phyloP scores from a whole-genome alignment of 2,797 vertebrate genomes.

The Sphaeramia orbicularis region DNA sequence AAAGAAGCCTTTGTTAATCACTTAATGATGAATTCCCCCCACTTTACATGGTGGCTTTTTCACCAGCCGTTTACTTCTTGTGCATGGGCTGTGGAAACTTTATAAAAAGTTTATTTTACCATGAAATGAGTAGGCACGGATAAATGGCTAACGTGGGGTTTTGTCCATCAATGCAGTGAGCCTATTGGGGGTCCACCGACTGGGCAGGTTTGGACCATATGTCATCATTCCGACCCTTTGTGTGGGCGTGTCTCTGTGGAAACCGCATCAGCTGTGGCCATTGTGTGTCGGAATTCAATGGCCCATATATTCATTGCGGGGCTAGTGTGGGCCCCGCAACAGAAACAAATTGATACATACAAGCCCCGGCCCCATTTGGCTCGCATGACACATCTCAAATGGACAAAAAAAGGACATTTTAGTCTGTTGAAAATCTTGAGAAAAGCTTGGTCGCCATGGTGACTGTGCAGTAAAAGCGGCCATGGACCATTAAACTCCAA shows the following conservation, averaged over 20 bases:
- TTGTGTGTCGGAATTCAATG: slow-evolving; percentile 89
- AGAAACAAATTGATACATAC: slow-evolving; percentile 99
- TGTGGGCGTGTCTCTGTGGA: slow-evolving; percentile 90
- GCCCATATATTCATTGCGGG: slow-evolving; percentile 93
- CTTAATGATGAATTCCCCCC: slow-evolving; percentile 88
- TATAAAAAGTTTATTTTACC: slow-evolving; percentile 90
- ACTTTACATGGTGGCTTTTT: slow-evolving; percentile 87
- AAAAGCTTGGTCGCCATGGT: slow-evolving; percentile 90
- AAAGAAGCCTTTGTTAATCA: slow-evolving; percentile 88
- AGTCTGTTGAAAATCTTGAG: slow-evolving; percentile 93
- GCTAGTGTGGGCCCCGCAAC: slow-evolving; percentile 84
- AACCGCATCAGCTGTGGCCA: slow-evolving; percentile 89
- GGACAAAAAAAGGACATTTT: slow-evolving; percentile 92
- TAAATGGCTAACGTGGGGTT: slow-evolving; percentile 86
- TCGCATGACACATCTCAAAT: slow-evolving; percentile 89
- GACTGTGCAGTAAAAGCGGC: slow-evolving; percentile 85
- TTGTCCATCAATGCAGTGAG: slow-evolving; percentile 85
- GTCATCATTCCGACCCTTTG: slow-evolving; percentile 92
- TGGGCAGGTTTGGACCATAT: slow-evolving; percentile 93
- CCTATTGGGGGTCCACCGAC: slow-evolving; percentile 86
- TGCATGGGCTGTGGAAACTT: slow-evolving; percentile 80
- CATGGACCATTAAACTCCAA: slow-evolving; percentile 94
- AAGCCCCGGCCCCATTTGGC: slow-evolving; percentile 87
- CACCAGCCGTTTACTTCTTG: slow-evolving; percentile 80
- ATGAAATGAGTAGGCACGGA: slow-evolving; percentile 86